Conservation (phyloP, 2,113 vertebrate species). For the Oreocharis arfaki region DNA sequence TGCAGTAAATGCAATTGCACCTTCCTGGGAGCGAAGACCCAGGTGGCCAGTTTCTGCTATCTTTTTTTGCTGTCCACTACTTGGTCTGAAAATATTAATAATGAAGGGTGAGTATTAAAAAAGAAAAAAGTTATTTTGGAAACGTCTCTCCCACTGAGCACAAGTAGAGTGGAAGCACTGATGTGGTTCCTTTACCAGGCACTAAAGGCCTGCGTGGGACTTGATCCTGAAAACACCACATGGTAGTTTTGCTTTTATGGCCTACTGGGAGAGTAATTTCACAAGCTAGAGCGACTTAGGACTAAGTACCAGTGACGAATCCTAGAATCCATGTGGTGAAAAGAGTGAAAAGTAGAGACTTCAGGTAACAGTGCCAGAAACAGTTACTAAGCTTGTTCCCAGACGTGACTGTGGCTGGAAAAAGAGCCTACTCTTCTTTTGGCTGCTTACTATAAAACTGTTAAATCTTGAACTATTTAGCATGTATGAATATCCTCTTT, state of each 20-base stretch:
- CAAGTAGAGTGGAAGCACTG: neutral
- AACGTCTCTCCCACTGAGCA: neutral
- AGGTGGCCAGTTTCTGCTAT: neutral
- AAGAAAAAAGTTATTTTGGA: neutral
- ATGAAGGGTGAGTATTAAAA: neutral
- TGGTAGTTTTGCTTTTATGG: neutral
- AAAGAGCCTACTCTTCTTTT: neutral
- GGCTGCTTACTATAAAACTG: neutral
- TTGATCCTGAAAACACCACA: neutral
- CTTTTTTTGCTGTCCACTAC: neutral
- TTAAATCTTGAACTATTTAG: neutral
- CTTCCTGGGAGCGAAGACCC: neutral
- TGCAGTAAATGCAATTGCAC: neutral
- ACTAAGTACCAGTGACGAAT: neutral
- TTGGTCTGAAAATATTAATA: neutral
- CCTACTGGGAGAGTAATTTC: neutral
- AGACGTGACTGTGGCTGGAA: neutral
- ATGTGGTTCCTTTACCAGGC: neutral
- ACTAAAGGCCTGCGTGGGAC: neutral
- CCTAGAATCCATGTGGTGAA: neutral
- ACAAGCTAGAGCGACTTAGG: accelerated
- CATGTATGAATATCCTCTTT: neutral
- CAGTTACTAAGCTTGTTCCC: neutral
- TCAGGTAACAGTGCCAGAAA: neutral
- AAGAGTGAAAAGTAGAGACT: neutral